Percentiles rank a stretch among this genome's conserved stretches.
Evolutionary conservation across 2,797 vertebrate genomes (phyloP).

Genomic region (Pogonophryne albipinna): DNA sequence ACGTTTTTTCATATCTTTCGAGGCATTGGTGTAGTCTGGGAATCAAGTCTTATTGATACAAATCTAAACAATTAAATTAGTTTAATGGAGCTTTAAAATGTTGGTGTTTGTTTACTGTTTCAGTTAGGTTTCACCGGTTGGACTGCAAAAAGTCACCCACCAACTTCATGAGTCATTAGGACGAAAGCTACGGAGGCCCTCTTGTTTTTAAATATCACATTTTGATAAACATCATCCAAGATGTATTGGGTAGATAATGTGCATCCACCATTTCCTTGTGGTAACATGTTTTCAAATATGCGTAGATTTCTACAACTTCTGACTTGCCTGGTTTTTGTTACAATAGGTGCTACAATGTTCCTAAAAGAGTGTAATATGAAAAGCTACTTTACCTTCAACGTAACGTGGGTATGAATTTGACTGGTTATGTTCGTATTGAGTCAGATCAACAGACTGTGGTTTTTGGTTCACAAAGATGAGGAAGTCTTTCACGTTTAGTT

Average conservation of each 20-base stretch:
- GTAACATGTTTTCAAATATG: not conserved
- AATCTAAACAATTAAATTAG: no score
- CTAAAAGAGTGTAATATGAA: not conserved
- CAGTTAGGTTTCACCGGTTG: not conserved
- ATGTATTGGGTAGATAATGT: not conserved
- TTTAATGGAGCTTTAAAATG: not conserved
- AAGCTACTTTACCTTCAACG: not conserved
- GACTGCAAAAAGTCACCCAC: not conserved
- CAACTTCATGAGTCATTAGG: not conserved
- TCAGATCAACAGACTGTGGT: not conserved
- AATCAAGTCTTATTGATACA: not conserved
- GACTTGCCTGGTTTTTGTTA: not conserved
- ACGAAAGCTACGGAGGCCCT: not conserved
- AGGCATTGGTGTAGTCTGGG: not conserved
- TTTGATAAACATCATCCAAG: not conserved
- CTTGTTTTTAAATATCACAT: not conserved
- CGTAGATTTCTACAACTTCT: not conserved
- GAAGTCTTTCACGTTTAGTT: not conserved
- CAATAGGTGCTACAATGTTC: not conserved
- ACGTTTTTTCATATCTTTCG: not conserved
- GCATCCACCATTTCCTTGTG: not conserved
- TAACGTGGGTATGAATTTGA: not conserved
- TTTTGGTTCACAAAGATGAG: conserved; percentile 6
- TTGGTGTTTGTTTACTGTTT: not conserved
- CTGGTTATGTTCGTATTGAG: not conserved